A percentile compares a stretch with the other conserved stretches of the same genome.
These are phyloP conservation scores for Crossoptilon crossoptilon DNA, from an alignment of 2,797 vertebrate genomes.

Conservation along the genomic window DNA sequence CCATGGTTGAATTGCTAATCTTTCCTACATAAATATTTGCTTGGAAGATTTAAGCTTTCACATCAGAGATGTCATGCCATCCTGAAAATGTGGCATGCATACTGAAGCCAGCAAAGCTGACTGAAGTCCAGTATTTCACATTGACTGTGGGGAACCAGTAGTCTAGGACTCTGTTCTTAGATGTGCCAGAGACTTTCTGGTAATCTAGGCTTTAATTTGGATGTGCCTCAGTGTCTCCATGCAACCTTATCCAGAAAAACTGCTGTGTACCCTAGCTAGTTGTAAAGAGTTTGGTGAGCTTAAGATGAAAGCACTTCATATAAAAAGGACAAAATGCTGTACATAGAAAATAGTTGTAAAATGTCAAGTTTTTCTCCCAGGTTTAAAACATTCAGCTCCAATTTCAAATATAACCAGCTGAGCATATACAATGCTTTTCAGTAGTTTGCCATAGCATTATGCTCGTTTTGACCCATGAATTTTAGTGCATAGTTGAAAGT, in stretches of 20 bases:
- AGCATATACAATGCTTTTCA: neutral
- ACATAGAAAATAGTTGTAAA: neutral
- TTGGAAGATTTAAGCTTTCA: neutral
- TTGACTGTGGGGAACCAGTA: neutral
- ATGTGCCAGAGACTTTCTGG: neutral
- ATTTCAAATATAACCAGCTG: neutral
- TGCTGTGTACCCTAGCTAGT: neutral
- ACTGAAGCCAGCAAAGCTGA: neutral
- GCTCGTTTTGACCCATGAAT: neutral
- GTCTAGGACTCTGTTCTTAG: neutral
- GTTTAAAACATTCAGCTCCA: neutral
- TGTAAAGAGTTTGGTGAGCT: neutral
- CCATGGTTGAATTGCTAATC: neutral
- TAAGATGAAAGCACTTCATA: neutral
- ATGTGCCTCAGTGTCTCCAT: neutral
- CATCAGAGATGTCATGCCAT: neutral
- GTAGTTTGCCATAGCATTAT: neutral
- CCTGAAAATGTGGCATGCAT: neutral
- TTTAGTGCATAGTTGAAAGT: neutral
- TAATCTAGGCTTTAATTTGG: neutral
- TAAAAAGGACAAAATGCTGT: neutral
- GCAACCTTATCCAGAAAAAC: neutral
- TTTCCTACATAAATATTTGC: slow-evolving; percentile 46
- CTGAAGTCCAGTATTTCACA: neutral
- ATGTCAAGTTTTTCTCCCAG: neutral